Evolutionary conservation across 1,140 invertebrate species (phyloP).

Genomic region (Drosophila nannoptera): DNA sequence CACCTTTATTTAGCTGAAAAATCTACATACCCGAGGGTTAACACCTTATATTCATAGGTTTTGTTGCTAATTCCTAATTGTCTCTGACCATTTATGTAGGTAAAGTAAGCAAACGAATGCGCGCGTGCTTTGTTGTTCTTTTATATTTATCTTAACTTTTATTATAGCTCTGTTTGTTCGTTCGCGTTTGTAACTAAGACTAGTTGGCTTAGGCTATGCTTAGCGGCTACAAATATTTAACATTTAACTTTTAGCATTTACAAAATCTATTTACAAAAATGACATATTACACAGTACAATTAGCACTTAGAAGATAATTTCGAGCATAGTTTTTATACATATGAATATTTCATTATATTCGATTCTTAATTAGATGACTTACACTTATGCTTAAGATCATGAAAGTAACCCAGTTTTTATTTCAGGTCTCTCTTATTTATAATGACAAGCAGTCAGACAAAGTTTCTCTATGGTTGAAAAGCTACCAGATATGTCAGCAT

Average conservation of each 20-base stretch:
- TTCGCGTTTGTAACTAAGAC: slow-evolving; percentile 74
- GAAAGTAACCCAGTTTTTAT: slow-evolving; percentile 71
- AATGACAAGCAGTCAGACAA: slow-evolving; percentile 52
- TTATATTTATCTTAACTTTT: slow-evolving; percentile 66
- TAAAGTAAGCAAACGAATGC: slow-evolving; percentile 6
- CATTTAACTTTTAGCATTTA: slow-evolving; percentile 67
- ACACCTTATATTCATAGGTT: neutral
- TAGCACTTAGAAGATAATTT: slow-evolving; percentile 61
- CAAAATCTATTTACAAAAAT: slow-evolving; percentile 69
- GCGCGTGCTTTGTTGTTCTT: slow-evolving; percentile 31
- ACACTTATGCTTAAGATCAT: slow-evolving; percentile 63
- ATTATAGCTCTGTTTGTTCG: slow-evolving; percentile 61
- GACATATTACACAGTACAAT: slow-evolving; percentile 68
- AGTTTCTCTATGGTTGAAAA: slow-evolving; percentile 32
- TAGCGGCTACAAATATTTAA: slow-evolving; percentile 71
- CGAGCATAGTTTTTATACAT: slow-evolving; percentile 14
- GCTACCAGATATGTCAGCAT: slow-evolving; percentile 2
- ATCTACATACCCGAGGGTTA: neutral
- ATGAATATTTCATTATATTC: slow-evolving; percentile 16
- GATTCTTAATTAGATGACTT: slow-evolving; percentile 71
- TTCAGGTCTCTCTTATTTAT: slow-evolving; percentile 10
- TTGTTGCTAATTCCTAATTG: neutral
- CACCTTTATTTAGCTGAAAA: too few species aligned
- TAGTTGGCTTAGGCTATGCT: slow-evolving; percentile 66
- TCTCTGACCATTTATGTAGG: slow-evolving; percentile 1